Evolutionary conservation across 2,888 invertebrate species (phyloP).

Genomic region (Diarsia brunnea): DNA sequence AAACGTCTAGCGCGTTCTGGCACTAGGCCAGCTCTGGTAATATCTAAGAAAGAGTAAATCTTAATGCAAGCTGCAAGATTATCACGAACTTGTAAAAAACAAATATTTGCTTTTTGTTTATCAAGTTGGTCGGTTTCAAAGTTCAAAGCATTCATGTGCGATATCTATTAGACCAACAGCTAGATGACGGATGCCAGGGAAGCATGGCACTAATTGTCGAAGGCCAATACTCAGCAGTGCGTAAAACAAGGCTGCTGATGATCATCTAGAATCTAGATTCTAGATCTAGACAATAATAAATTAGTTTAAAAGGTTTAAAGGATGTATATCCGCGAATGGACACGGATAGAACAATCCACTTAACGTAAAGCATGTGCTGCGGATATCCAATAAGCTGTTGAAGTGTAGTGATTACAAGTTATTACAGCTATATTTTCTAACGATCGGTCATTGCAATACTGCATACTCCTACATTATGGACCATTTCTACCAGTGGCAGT

Average conservation of each 20-base stretch:
- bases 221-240: not conserved
- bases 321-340: not conserved
- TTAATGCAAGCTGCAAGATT: conserved; percentile 55
- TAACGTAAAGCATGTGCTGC: not conserved
- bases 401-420: conserved; percentile 24
- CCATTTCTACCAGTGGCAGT: conserved; percentile 19
- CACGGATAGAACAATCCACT: not conserved
- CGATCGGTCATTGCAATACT: conserved; percentile 14
- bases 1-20: conserved; percentile 57
- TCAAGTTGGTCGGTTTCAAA: not conserved
- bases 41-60: conserved; percentile 53
- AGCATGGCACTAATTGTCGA: not conserved
- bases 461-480: conserved; percentile 25
- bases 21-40: conserved; percentile 56
- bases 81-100: conserved; percentile 12
- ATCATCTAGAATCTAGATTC: not conserved
- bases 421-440: conserved; percentile 36
- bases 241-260: not conserved
- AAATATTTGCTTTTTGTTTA: conserved; percentile 2
- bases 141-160: not conserved
- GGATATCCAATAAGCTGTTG: not conserved
- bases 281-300: conserved; percentile 2
- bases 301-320: not conserved
- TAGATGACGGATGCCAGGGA: not conserved
- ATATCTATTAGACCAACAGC: not conserved